phyloP scores from a whole-genome alignment of 2,888 invertebrate species.

The Cyclophora punctaria region DNA sequence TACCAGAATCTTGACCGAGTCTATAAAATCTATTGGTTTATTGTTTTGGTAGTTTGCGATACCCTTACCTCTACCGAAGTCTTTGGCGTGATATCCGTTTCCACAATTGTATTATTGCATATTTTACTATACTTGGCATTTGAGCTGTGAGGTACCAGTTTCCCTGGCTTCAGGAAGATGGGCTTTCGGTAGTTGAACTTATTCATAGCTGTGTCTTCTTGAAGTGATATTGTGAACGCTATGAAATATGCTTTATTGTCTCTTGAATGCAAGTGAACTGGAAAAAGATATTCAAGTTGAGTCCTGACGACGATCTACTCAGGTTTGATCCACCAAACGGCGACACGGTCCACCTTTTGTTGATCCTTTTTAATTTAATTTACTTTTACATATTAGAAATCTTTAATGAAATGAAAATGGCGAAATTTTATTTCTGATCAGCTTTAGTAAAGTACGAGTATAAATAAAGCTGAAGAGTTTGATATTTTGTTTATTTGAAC shows the following conservation, averaged over 20 bases:
- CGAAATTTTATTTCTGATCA: no score
- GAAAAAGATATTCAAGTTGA: slow-evolving; percentile 8
- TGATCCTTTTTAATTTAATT: no score
- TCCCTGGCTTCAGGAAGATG: slow-evolving; percentile 37
- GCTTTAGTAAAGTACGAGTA: no score
- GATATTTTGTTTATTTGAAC: no score
- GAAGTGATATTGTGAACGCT: slow-evolving; percentile 55
- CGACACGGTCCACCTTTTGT: no score
- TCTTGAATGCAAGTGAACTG: slow-evolving; percentile 47
- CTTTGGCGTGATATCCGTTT: slow-evolving; percentile 54
- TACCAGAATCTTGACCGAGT: neutral
- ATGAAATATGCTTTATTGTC: slow-evolving; percentile 47
- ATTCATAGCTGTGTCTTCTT: slow-evolving; percentile 41
- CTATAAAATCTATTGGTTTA: neutral
- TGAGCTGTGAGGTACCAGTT: slow-evolving; percentile 30
- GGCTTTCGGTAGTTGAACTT: slow-evolving; percentile 47
- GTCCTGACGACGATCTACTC: no score
- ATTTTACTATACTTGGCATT: slow-evolving; percentile 26
- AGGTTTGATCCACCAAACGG: no score
- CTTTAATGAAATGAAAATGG: no score
- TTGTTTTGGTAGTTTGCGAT: no score
- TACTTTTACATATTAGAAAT: no score
- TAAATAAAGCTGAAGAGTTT: neutral
- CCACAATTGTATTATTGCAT: slow-evolving; percentile 55
- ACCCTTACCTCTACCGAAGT: slow-evolving; percentile 43